Conservation (phyloP, 35 echinoderm and acorn worm genomes). For the Heliocidaris erythrogramma region DNA sequence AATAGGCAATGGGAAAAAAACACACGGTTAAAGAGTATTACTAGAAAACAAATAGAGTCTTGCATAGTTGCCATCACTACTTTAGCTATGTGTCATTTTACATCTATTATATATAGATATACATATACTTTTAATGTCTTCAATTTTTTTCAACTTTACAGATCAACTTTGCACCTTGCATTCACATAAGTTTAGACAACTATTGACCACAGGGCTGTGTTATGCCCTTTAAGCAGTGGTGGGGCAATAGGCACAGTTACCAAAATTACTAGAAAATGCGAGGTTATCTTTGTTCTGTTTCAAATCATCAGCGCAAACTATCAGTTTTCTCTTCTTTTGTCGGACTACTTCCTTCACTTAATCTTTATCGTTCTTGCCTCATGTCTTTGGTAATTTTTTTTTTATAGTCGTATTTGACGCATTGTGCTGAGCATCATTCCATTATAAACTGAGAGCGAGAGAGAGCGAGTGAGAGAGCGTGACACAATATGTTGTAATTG, state of each 20-base stretch:
- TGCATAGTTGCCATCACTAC: background rate
- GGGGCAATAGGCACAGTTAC: background rate
- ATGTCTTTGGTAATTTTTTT: constrained; percentile 14
- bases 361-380: constrained; percentile 49
- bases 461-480: background rate
- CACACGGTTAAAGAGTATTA: background rate
- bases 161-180: constrained; percentile 27
- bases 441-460: background rate
- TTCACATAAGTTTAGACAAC: background rate
- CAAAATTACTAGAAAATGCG: background rate
- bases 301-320: background rate
- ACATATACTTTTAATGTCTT: background rate
- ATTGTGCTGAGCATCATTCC: constrained; percentile 41
- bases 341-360: background rate
- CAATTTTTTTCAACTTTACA: constrained; percentile 16
- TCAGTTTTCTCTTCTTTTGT: constrained; percentile 21
- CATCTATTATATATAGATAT: background rate
- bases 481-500: background rate
- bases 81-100: background rate
- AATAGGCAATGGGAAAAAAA: background rate
- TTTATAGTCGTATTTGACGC: constrained; percentile 21
- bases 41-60: background rate
- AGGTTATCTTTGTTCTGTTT: background rate
- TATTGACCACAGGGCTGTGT: background rate
- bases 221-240: background rate